A percentile compares a stretch with the other conserved stretches of the same genome.
These are phyloP conservation scores for Drosophila eugracilis DNA, from an alignment of 1,140 invertebrate species.

Conservation along the genomic window DNA sequence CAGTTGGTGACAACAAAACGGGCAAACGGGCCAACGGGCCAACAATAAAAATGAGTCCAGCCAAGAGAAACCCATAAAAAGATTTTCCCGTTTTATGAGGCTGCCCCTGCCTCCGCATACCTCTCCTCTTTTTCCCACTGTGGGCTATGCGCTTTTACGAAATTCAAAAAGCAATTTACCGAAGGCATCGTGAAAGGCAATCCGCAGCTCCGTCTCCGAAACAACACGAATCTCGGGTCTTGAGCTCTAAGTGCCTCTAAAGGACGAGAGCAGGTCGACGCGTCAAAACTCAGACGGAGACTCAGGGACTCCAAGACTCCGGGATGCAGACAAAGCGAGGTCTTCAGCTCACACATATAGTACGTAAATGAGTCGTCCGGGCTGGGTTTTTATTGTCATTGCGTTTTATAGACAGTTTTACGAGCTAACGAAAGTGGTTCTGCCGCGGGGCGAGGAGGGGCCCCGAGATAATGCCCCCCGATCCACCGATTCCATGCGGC, in stretches of 20 bases:
- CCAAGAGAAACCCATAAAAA: constrained; percentile 75
- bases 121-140: neutral
- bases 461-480: constrained; percentile 55
- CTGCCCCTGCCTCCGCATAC: constrained; percentile 11
- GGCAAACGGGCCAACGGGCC: constrained; percentile 60
- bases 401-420: constrained; percentile 82
- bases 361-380: constrained; percentile 70
- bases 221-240: constrained; percentile 15
- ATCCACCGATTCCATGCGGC: constrained; percentile 46
- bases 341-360: constrained; percentile 18
- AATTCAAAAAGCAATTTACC: constrained; percentile 83
- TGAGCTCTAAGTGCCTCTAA: constrained; percentile 71
- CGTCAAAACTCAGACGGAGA: constrained; percentile 28
- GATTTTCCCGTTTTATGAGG: constrained; percentile 76
- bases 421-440: constrained; percentile 82
- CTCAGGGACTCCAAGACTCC: constrained; percentile 2
- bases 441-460: constrained; percentile 38
- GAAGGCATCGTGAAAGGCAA: constrained; percentile 81
- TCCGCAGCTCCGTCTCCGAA: constrained; percentile 43
- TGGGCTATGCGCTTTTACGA: constrained; percentile 73
- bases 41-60: constrained; percentile 80
- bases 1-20: constrained; percentile 73
- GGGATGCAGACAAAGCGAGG: constrained; percentile 23
- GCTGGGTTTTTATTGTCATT: constrained; percentile 78
- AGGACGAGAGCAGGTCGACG: constrained; percentile 50